Base-by-base conservation (phyloP, 2,888 invertebrate genomes). In the Venusia cambrica region DNA sequence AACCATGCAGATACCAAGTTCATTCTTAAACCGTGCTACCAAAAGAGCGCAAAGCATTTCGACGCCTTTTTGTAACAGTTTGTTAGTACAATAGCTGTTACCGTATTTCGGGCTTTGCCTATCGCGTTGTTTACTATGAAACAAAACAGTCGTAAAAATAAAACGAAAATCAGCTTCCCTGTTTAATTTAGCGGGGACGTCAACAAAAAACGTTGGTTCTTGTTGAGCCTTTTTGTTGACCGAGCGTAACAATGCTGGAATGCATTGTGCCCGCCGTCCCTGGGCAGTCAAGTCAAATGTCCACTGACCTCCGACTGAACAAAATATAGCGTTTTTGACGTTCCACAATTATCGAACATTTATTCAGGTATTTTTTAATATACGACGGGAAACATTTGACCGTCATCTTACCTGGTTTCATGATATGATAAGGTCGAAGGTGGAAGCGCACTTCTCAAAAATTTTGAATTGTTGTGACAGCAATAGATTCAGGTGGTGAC, bases 131-230 rank as follows among this genome's bases (percentile, higher is more conserved):
- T 52, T 58, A 58, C 61, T 60, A 60, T 60, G 56, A 61, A 66
- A 69, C 69, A 71, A 73, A 77, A 71, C 64, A 59, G 62, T 39
- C 43, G 48, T 43, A 57, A 57, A 61, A 53, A 56, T 61, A 62
- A 64, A 73, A 76, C 74, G 66, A 74, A 79, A 79, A 77, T 77
- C 73, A 69, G 72, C 76, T 72, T 66, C 73, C 72, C 71, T 78
- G 80, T 84, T 83, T 83, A 83, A 85, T 84, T 85, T 85, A 77
- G 80, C 80, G 73, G 69, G 72, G 73, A 62, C 71, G 75, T 73
- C 65, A 67, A 73, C 80, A 83, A 84, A 81, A 83, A 84, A 73
- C 70, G 71, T 64, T 67, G 64, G 72, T 62, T 66, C 66, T 65
- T 58, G 73, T 66, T 71, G 66, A 67, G 65, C 64, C 67, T 78